These are phyloP conservation scores for Agrotis puta DNA, from an alignment of 2,888 invertebrate species.

Conservation along the genomic window DNA sequence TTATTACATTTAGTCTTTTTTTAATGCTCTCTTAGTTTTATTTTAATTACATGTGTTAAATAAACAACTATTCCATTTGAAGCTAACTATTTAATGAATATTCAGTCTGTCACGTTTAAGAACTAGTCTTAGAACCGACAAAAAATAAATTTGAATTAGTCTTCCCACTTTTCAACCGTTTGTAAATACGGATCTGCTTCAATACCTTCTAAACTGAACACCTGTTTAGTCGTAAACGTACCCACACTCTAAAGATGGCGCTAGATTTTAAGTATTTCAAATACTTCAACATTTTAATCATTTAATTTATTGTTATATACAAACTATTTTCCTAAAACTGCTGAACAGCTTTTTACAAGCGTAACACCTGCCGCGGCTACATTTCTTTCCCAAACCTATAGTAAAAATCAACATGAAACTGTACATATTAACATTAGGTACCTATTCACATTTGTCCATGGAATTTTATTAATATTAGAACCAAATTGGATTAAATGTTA, in stretches of 20 bases:
- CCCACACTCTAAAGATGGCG: constrained; percentile 62
- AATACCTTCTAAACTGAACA: constrained; percentile 28
- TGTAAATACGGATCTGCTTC: constrained; percentile 20
- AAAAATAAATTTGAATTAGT: constrained; percentile 28
- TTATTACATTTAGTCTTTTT: constrained; percentile 8
- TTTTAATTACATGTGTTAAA: constrained; percentile 23
- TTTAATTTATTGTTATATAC: constrained; percentile 64
- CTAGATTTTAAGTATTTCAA: constrained; percentile 56
- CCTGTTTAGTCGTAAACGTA: constrained; percentile 35
- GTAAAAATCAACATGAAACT: constrained; percentile 64
- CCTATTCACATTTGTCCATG: constrained; percentile 53
- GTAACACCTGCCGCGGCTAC: constrained; percentile 49
- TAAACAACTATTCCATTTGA: constrained; percentile 27
- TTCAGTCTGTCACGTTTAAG: constrained; percentile 56
- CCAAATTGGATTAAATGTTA: constrained; percentile 40
- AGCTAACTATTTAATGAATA: constrained; percentile 52
- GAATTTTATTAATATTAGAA: constrained; percentile 44
- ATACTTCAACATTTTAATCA: constrained; percentile 63
- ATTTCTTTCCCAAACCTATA: constrained; percentile 54
- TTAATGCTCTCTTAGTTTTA: constrained; percentile 1
- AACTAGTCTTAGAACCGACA: constrained; percentile 43
- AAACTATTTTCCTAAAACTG: constrained; percentile 64
- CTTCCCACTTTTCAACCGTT: constrained; percentile 31
- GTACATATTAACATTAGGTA: constrained; percentile 65
- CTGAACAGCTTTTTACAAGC: constrained; percentile 62